Evolutionary conservation across 2,888 invertebrate genomes (phyloP).

Genomic region (Eristalinus sepulchralis): DNA sequence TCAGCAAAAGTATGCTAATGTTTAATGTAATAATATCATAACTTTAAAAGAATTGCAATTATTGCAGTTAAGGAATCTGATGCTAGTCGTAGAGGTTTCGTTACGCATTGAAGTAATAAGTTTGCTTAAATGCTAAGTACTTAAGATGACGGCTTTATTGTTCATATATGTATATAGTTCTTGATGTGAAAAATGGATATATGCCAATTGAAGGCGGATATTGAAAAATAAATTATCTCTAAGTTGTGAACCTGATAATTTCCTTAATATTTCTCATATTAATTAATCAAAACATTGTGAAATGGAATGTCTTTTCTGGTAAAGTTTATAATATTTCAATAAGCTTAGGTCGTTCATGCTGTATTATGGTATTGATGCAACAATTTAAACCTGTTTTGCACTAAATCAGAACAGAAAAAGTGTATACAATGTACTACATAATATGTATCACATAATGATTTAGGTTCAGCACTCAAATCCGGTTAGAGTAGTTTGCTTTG

Average conservation of each 20-base stretch:
- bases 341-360: slow-evolving; percentile 29
- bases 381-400: slow-evolving; percentile 47
- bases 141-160: slow-evolving; percentile 39
- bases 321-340: slow-evolving; percentile 21
- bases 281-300: too few relatives aligned
- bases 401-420: slow-evolving; percentile 13
- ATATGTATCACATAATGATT: slow-evolving; percentile 20
- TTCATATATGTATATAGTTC: slow-evolving; percentile 34
- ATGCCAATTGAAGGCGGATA: slow-evolving; percentile 55
- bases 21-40: background rate
- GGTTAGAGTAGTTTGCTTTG: slow-evolving; percentile 27
- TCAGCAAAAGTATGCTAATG: too few relatives aligned
- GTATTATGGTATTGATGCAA: slow-evolving; percentile 32
- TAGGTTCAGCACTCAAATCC: slow-evolving; percentile 20
- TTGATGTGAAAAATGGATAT: slow-evolving; percentile 41
- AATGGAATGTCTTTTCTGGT: slow-evolving; percentile 6
- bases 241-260: slow-evolving; percentile 40
- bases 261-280: slow-evolving; percentile 40
- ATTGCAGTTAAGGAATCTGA: slow-evolving; percentile 45
- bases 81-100: slow-evolving; percentile 12
- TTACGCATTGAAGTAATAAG: slow-evolving; percentile 30
- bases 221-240: slow-evolving; percentile 50
- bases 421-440: too few relatives aligned
- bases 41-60: slow-evolving; percentile 29
- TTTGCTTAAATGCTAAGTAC: slow-evolving; percentile 44